Evolutionary conservation across 2,797 vertebrate genomes (phyloP).

Genomic region (Spea hammondii): DNA sequence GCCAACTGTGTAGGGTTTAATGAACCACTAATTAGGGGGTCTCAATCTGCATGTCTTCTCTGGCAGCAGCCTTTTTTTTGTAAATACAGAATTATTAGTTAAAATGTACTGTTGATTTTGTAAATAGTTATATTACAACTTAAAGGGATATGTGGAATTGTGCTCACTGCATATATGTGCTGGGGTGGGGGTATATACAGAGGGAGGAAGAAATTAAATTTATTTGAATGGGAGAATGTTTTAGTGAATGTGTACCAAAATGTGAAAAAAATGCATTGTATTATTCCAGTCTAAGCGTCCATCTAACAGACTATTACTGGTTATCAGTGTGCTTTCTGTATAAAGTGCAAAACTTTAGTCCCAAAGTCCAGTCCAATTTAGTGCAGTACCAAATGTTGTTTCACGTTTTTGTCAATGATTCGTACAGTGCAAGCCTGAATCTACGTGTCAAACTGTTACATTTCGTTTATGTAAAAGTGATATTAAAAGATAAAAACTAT

Average conservation of each 20-base stretch:
- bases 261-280: constrained; percentile 98
- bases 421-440: constrained; percentile 99
- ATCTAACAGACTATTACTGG: constrained; percentile 96
- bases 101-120: constrained; percentile 98
- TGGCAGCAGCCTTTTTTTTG: constrained; percentile 79
- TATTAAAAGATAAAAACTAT: constrained; percentile 88
- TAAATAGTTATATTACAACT: constrained; percentile 95
- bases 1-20: constrained; percentile 73
- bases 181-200: constrained; percentile 61
- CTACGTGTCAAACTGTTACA: constrained; percentile 92
- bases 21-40: constrained; percentile 79
- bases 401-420: constrained; percentile 98
- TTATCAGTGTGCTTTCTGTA: constrained; percentile 99
- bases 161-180: constrained; percentile 96
- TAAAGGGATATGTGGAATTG: constrained; percentile 91
- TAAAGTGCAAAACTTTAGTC: constrained; percentile 99
- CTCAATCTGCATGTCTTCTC: constrained; percentile 80
- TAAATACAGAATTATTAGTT: constrained; percentile 94
- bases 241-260: constrained; percentile 99
- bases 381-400: constrained; percentile 98
- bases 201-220: constrained; percentile 77
- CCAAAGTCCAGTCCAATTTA: constrained; percentile 98
- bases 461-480: constrained; percentile 98
- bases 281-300: constrained; percentile 98
- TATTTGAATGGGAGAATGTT: constrained; percentile 98